Base-by-base conservation (phyloP, 2,888 invertebrate genomes). In the Brassicogethes aeneus region DNA sequence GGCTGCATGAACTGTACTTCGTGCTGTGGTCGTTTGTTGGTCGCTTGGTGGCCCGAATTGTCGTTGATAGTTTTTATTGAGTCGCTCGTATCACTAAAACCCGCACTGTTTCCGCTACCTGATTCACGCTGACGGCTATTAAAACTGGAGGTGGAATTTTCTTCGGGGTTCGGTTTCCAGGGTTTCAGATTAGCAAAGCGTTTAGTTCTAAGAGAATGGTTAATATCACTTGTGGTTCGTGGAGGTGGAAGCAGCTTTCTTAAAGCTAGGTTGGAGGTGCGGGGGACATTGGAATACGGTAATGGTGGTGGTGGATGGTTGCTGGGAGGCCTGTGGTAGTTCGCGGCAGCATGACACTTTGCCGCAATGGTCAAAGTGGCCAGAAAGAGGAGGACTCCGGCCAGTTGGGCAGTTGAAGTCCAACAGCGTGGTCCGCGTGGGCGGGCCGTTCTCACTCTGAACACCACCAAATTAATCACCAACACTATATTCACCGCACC, bases 311-410 rank as follows among this genome's bases (percentile, higher is more conserved):
- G 32, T 32, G 14, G 14, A 5, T 8, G 7, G 32, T 32, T 32
- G 3, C 13, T 5, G 14, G 13, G 8, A 10, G 12, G 32, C 5
- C 12, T 5, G 5, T 12, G 32, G 3, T 23, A 10, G 10, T 23
- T 23, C 5, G 23, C 23, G 8, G 55, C 74, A 72, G 74, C 74
- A 73, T 74, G 73, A 65, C 74, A 75, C 73, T 74, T 74, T 69
- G 74, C 73, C 70, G 73, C 72, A 73, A 73, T 68, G 69, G 72
- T 72, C 71, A 70, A 70, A 70, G 59, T 59, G 57, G 58, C 58
- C 53, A 64, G 51, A 56, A 65, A 41, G 44, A 62, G 50, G 50
- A 57, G 54, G 47, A 59, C 47, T 51, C 59, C 53, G 56, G 64
- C 62, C 62, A 61, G 59, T 52, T 58, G 58, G 55, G 56, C 55